phyloP scores from a whole-genome alignment of 1,140 invertebrate species.

The Hyphantria cunea region DNA sequence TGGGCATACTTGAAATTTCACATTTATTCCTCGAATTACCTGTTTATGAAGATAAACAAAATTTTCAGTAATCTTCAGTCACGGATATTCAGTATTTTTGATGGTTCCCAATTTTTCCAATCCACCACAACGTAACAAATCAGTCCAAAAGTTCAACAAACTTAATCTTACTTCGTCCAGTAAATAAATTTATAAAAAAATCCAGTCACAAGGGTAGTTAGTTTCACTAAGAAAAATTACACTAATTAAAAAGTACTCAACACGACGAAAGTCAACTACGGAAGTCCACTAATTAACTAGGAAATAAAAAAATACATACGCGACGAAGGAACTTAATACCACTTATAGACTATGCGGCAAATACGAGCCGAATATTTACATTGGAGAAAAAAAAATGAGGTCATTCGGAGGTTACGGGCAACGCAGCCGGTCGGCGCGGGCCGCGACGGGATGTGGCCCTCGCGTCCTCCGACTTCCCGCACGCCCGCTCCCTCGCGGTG shows the following conservation, averaged over 20 bases:
- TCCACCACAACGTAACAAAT: constrained; percentile 56
- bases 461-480: constrained; percentile 45
- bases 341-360: constrained; percentile 80
- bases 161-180: constrained; percentile 52
- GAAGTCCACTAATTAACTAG: constrained; percentile 55
- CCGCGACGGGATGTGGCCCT: constrained; percentile 75
- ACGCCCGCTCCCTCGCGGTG: constrained; percentile 41
- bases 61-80: constrained; percentile 52
- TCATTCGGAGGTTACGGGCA: constrained; percentile 80
- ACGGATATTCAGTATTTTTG: constrained; percentile 51
- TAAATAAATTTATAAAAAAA: constrained; percentile 28
- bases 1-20: not conserved
- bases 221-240: constrained; percentile 58
- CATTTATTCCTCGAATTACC: constrained; percentile 43
- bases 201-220: constrained; percentile 57
- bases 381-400: constrained; percentile 81
- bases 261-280: constrained; percentile 55
- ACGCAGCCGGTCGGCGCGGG: constrained; percentile 78
- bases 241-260: constrained; percentile 52
- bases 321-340: constrained; percentile 78
- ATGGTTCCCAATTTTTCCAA: constrained; percentile 42
- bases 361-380: constrained; percentile 80
- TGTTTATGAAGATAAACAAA: constrained; percentile 43
- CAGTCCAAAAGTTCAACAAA: constrained; percentile 51
- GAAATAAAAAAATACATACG: constrained; percentile 54